A percentile compares a stretch with the other conserved stretches of the same genome.
Conservation (phyloP, 2,797 vertebrate species). For the Pangasius sanitwongsei region DNA sequence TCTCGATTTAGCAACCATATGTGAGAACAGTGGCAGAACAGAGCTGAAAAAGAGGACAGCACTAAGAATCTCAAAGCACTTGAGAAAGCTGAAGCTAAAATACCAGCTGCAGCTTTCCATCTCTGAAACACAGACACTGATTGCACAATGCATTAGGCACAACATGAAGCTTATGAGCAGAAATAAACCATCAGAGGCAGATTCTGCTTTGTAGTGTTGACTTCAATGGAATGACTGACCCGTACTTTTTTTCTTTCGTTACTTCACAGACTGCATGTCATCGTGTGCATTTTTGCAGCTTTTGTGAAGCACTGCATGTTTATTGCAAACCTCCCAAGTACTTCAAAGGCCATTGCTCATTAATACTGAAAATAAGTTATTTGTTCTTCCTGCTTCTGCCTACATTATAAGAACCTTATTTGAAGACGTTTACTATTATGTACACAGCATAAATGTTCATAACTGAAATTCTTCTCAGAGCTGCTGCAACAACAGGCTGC, state of each 20-base stretch:
- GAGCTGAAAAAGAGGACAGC: constrained; percentile 6
- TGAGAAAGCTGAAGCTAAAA: neutral
- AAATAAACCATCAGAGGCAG: neutral
- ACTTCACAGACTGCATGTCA: neutral
- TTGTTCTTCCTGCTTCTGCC: neutral
- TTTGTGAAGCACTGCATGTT: constrained; percentile 17
- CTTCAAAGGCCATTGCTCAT: constrained; percentile 7
- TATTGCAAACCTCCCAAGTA: constrained; percentile 28
- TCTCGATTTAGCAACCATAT: constrained; percentile 32
- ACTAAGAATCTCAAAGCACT: neutral
- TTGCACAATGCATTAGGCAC: constrained; percentile 33
- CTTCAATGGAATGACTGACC: constrained; percentile 33
- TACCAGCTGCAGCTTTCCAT: neutral
- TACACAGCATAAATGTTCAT: neutral
- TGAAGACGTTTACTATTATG: neutral
- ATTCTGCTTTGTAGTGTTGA: constrained; percentile 11
- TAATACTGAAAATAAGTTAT: constrained; percentile 8
- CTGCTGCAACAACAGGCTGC: too few species aligned
- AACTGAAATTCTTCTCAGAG: too few species aligned
- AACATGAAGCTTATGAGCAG: constrained; percentile 34
- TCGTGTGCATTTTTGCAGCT: constrained; percentile 2
- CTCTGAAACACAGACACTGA: constrained; percentile 28
- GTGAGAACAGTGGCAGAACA: constrained; percentile 2
- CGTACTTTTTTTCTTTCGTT: constrained; percentile 2
- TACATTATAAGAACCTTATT: constrained; percentile 1